phyloP scores from a whole-genome alignment of 1,140 invertebrate genomes.

The Drosophila lacteicornis region DNA sequence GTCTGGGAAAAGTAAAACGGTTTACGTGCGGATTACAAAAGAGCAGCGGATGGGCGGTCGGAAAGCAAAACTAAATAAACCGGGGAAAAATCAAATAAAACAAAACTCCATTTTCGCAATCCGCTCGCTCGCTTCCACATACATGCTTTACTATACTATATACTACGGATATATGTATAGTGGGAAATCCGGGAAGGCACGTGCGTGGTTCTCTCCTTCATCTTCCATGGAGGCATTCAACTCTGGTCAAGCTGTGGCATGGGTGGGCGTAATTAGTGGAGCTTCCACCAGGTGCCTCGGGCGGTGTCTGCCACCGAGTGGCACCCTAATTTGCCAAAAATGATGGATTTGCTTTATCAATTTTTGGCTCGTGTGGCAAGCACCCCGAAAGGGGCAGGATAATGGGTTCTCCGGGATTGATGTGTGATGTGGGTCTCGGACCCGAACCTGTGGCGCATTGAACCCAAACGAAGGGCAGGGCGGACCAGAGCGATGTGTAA shows the following conservation, averaged over 20 bases:
- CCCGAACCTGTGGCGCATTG: constrained; percentile 59
- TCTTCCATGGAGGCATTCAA: constrained; percentile 27
- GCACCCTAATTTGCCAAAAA: constrained; percentile 70
- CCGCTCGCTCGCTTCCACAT: constrained; percentile 8
- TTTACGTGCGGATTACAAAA: constrained; percentile 68
- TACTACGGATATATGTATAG: background rate
- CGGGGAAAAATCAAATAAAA: constrained; percentile 41
- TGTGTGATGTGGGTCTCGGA: constrained; percentile 27
- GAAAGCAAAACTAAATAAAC: constrained; percentile 38
- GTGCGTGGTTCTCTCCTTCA: constrained; percentile 48
- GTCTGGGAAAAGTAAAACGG: constrained; percentile 69
- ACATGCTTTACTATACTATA: background rate
- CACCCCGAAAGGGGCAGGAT: constrained; percentile 14
- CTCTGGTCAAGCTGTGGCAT: constrained; percentile 53
- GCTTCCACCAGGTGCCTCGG: constrained; percentile 17
- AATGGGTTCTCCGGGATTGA: background rate
- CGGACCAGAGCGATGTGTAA: constrained; percentile 34
- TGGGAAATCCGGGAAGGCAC: constrained; percentile 50
- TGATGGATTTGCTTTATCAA: constrained; percentile 70
- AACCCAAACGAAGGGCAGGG: constrained; percentile 56
- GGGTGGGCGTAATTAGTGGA: constrained; percentile 66
- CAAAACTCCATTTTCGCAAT: constrained; percentile 53
- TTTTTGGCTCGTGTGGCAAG: constrained; percentile 43
- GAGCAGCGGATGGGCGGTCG: constrained; percentile 32
- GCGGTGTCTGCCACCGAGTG: constrained; percentile 63